phyloP scores from a whole-genome alignment of 2,888 invertebrate genomes.

The Hirtodrosophila duncani region DNA sequence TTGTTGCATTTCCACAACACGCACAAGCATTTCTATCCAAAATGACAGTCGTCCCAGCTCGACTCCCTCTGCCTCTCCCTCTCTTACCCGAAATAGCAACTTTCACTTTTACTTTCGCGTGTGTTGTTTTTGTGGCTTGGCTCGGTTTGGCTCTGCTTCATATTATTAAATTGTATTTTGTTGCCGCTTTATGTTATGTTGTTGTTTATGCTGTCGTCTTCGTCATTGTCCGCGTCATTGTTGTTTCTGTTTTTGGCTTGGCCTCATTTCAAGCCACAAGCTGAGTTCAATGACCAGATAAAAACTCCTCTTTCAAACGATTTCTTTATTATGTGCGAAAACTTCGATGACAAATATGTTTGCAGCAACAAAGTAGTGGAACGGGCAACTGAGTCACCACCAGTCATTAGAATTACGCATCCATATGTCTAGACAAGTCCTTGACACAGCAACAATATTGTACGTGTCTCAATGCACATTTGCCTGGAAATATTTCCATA shows the following conservation, averaged over 20 bases:
- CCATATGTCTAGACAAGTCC: no score
- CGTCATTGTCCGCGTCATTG: slow-evolving; percentile 36
- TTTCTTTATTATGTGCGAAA: slow-evolving; percentile 28
- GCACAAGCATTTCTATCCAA: slow-evolving; percentile 51
- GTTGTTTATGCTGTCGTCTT: slow-evolving; percentile 16
- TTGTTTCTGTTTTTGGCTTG: slow-evolving; percentile 37
- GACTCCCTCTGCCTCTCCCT: not conserved
- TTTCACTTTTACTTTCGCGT: slow-evolving; percentile 74
- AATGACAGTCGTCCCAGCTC: slow-evolving; percentile 14
- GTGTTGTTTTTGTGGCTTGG: slow-evolving; percentile 9
- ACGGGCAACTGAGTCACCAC: no score
- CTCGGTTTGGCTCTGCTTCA: slow-evolving; percentile 25
- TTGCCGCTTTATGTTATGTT: slow-evolving; percentile 18
- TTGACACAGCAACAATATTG: no score
- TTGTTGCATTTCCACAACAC: slow-evolving; percentile 37
- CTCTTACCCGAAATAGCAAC: slow-evolving; percentile 40
- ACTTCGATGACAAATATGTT: slow-evolving; percentile 36
- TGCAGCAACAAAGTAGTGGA: slow-evolving; percentile 18
- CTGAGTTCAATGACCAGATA: slow-evolving; percentile 58
- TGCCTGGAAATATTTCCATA: no score
- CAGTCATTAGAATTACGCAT: slow-evolving; percentile 4
- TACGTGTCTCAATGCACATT: not conserved
- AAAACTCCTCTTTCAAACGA: slow-evolving; percentile 20
- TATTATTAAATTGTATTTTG: slow-evolving; percentile 41
- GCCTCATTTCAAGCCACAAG: slow-evolving; percentile 57